Evolutionary conservation across 2,113 vertebrate genomes (phyloP), one percentile per base, ranked within the genome.

Genomic region (Meleagris gallopavo): DNA sequence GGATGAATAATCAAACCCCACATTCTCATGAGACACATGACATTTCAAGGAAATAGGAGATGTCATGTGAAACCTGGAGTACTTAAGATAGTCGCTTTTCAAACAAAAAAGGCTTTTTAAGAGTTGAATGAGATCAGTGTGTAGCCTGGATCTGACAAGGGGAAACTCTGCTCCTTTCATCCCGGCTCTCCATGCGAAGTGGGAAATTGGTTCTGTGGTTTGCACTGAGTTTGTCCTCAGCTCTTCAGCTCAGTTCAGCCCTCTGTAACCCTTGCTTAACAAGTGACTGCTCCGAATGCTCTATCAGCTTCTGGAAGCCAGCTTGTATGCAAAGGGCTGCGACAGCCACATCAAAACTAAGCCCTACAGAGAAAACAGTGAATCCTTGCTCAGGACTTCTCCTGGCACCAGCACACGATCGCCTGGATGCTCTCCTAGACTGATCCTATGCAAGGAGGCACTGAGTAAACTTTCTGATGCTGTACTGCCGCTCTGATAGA

Each of bases 21-120:
- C 62, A 58, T 86, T 95, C 73, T 72, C 50, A 65, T 54, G 79
- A 96, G 72, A 18, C 88, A 83, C 86, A 75, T 95, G 95, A 96
- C 27, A 3, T 86, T 81, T 77, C 61, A 86, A 81, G 94, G 95
- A 94, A 92, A 83, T 20, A 24, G 60, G 61, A 83, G 32, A 71
- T 36, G 94, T 90, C 95, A 96, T 95, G 92, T 96, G 96, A 92
- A 64, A 88, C 80, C 46, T 81, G 32, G 32, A 88, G 19, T 58
- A 36, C 14, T 86, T 70, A 16, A 65, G 78, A 89, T 48, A 32
- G 74, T 50, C 52, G 72, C 27, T 81, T 92, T 90, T 94, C 46
- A 38, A 78, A 96, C 92, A 96, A 94, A 96, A 96, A 95, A 78
- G 57, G 80, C 86, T 86, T 95, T 96, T 94, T 38, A 81, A 86